Evolutionary conservation across 2,888 invertebrate genomes (phyloP).

Genomic region (Pimpla rufipes): DNA sequence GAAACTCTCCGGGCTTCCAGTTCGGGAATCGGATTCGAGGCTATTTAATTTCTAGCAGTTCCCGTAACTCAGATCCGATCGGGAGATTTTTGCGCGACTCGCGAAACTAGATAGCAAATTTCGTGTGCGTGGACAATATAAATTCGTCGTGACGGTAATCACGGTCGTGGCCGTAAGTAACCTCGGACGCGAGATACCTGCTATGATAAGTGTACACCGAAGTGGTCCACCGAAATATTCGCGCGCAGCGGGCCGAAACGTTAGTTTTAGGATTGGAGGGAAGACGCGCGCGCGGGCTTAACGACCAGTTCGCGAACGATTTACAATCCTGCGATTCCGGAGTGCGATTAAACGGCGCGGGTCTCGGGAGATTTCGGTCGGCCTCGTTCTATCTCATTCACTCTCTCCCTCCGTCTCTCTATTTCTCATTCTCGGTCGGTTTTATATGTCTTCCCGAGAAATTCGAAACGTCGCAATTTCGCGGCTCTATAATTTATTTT

Average conservation of each 20-base stretch:
- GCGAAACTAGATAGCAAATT: constrained; percentile 24
- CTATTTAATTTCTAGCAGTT: not conserved
- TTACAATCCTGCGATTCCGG: constrained; percentile 76
- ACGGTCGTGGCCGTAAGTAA: constrained; percentile 20
- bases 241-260: constrained; percentile 39
- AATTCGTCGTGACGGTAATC: constrained; percentile 48
- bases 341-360: constrained; percentile 63
- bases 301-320: constrained; percentile 74
- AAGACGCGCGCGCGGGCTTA: constrained; percentile 58
- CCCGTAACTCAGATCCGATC: constrained; percentile 5
- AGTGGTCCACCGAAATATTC: constrained; percentile 33
- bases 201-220: constrained; percentile 2
- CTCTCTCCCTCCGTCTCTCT: constrained; percentile 20
- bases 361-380: constrained; percentile 8
- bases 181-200: constrained; percentile 12
- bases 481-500: constrained; percentile 46
- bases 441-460: constrained; percentile 22
- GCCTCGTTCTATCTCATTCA: not conserved
- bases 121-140: constrained; percentile 29
- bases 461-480: constrained; percentile 62
- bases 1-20: too few species aligned
- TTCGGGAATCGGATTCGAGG: too few species aligned
- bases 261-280: constrained; percentile 76
- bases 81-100: not conserved
- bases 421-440: constrained; percentile 10